A percentile compares a stretch with the other conserved stretches of the same genome.
These are phyloP conservation scores for Lissocephala sabroskyi DNA, from an alignment of 2,888 invertebrate genomes.

Conservation along the genomic window DNA sequence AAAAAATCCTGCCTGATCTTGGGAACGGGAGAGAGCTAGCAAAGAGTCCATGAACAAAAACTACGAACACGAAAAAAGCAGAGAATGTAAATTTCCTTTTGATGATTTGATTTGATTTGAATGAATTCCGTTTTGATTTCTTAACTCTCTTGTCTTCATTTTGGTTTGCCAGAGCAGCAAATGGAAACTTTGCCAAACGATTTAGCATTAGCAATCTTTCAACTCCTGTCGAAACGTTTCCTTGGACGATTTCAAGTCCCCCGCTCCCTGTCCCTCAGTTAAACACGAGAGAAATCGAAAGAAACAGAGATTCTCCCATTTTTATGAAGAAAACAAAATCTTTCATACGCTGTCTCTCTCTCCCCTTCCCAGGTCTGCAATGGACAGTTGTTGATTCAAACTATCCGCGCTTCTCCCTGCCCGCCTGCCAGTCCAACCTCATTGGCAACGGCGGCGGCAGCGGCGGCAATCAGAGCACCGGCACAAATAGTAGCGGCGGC, in stretches of 20 bases:
- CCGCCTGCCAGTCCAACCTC: conserved; percentile 77
- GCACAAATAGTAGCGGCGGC: conserved; percentile 58
- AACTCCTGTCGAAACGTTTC: conserved; percentile 20
- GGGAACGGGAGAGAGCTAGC: conserved; percentile 73
- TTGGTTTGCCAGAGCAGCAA: conserved; percentile 37
- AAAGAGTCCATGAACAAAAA: conserved; percentile 63
- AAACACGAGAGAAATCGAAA: conserved; percentile 14
- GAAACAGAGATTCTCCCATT: background rate
- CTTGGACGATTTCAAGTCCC: no score
- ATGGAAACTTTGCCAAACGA: no score
- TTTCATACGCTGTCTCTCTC: conserved; percentile 68
- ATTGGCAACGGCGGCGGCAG: conserved; percentile 70
- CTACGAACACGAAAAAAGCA: conserved; percentile 12
- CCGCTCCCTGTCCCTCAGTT: background rate
- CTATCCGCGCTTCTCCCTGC: conserved; percentile 82
- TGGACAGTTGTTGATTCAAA: conserved; percentile 89
- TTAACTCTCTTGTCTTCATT: conserved; percentile 14
- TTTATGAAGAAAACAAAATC: conserved; percentile 42
- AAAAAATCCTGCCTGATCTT: conserved; percentile 70
- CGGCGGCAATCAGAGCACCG: conserved; percentile 65
- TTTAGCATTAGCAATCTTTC: conserved; percentile 64
- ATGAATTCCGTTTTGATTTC: conserved; percentile 21
- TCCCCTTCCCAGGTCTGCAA: conserved; percentile 85
- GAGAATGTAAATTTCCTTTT: conserved; percentile 15
- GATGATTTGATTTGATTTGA: conserved; percentile 19